phyloP scores from a whole-genome alignment of 2,888 invertebrate genomes.

The Crematogaster levior region DNA sequence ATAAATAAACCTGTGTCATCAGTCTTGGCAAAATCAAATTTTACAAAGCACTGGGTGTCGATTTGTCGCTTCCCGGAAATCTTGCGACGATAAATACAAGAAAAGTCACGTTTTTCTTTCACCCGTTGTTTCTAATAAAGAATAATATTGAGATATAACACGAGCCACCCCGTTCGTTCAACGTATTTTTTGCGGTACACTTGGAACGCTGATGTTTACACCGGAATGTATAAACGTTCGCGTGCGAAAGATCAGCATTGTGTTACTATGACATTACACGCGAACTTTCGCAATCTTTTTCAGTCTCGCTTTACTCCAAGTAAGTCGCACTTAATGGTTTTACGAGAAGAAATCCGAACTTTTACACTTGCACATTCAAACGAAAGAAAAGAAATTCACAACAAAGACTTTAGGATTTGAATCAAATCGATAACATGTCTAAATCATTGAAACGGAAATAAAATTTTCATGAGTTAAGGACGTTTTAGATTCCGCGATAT shows the following conservation, averaged over 20 bases:
- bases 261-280: neutral
- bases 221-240: constrained; percentile 12
- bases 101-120: neutral
- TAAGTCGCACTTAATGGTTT: neutral
- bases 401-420: neutral
- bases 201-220: neutral
- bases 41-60: neutral
- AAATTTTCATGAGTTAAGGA: neutral
- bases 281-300: constrained; percentile 30
- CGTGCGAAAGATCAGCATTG: constrained; percentile 9
- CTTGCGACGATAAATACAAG: neutral
- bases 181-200: neutral
- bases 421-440: neutral
- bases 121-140: neutral
- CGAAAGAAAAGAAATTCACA: constrained; percentile 24
- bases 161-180: neutral
- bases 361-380: constrained; percentile 10
- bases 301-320: constrained; percentile 24
- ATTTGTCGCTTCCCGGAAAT: neutral
- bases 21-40: neutral
- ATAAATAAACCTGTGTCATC: neutral
- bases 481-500: neutral
- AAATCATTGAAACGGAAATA: neutral
- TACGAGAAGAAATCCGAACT: constrained; percentile 5
- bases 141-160: constrained; percentile 19